Conservation (phyloP, 1,140 invertebrate genomes). For the Gryllus bimaculatus region DNA sequence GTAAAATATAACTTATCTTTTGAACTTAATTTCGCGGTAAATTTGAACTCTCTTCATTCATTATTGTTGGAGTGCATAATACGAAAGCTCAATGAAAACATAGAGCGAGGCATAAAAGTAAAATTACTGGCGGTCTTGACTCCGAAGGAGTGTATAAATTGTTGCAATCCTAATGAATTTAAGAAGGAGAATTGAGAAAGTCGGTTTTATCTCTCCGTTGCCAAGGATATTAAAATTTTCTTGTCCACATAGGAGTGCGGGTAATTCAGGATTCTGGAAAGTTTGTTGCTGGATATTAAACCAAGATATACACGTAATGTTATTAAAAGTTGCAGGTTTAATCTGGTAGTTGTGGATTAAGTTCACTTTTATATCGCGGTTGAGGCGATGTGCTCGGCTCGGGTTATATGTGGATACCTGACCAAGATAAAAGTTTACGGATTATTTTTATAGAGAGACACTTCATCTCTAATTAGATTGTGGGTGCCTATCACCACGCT, state of each 20-base stretch:
- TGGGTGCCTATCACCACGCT: background rate
- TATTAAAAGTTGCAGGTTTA: slow-evolving; percentile 1
- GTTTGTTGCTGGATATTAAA: background rate
- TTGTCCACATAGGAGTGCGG: background rate
- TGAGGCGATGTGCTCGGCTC: background rate
- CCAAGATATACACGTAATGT: background rate
- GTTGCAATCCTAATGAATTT: background rate
- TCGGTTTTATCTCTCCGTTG: background rate
- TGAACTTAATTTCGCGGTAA: background rate
- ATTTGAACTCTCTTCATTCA: background rate
- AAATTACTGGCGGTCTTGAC: background rate
- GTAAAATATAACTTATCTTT: background rate
- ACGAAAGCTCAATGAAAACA: background rate
- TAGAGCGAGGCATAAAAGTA: background rate
- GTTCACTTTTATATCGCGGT: background rate
- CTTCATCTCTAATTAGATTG: background rate
- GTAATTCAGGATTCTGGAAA: background rate
- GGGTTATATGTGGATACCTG: background rate
- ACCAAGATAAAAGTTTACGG: background rate
- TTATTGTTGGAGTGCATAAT: background rate
- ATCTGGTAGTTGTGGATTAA: background rate
- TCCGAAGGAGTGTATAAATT: background rate
- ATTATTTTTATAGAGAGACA: background rate
- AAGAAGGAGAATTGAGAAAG: background rate
- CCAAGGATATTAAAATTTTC: background rate